phyloP scores from a whole-genome alignment of 2,113 vertebrate species.

The Gnathonemus longibarbis region DNA sequence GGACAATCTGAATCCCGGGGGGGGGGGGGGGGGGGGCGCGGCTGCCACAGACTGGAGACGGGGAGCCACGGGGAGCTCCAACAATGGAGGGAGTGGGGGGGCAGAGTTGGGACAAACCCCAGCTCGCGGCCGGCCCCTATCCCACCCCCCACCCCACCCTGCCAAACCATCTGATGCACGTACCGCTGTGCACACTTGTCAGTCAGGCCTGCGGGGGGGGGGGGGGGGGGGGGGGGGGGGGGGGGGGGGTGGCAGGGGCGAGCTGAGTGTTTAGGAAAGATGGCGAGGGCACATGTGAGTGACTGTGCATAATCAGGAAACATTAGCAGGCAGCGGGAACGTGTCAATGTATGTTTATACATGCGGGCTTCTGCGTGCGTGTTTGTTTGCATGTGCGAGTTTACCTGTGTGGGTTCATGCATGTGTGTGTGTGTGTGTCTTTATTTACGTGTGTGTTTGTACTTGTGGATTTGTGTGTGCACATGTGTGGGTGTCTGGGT shows the following conservation, averaged over 20 bases:
- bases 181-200: slow-evolving; percentile 57
- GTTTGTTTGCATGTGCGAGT: neutral
- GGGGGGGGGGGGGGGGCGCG: neutral
- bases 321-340: slow-evolving; percentile 18
- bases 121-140: slow-evolving; percentile 42
- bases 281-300: slow-evolving; percentile 9
- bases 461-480: too few relatives aligned
- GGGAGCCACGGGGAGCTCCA: slow-evolving; percentile 58
- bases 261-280: slow-evolving; percentile 15
- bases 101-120: slow-evolving; percentile 48
- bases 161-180: slow-evolving; percentile 64
- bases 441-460: neutral
- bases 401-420: neutral
- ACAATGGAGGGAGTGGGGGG: slow-evolving; percentile 55
- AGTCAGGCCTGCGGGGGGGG: slow-evolving; percentile 59
- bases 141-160: slow-evolving; percentile 37
- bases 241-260: slow-evolving; percentile 58
- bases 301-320: neutral
- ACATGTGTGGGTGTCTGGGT: too few relatives aligned
- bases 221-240: slow-evolving; percentile 41
- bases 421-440: neutral
- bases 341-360: neutral
- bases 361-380: slow-evolving; percentile 1
- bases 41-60: slow-evolving; percentile 56
- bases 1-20: neutral